These are phyloP conservation scores for Platysteira castanea DNA, from an alignment of 2,113 vertebrate species.

Conservation along the genomic window DNA sequence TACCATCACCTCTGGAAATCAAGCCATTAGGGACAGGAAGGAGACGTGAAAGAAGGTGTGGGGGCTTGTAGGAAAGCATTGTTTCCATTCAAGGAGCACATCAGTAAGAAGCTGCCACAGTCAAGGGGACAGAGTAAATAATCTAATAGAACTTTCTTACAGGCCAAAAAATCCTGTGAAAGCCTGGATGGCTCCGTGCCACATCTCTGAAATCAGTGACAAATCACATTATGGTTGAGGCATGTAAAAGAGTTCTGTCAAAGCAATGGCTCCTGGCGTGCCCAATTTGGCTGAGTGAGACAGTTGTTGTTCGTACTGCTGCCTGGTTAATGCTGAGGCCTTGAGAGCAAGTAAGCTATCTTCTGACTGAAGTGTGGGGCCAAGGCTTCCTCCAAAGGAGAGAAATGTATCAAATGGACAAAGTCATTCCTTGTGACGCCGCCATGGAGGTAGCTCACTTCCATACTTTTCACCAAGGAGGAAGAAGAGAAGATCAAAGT, in stretches of 20 bases:
- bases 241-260: neutral
- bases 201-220: conserved; percentile 8
- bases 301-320: neutral
- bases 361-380: neutral
- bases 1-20: neutral
- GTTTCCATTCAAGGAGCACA: neutral
- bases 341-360: neutral
- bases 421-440: neutral
- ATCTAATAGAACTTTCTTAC: neutral
- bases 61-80: neutral
- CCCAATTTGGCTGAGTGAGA: neutral
- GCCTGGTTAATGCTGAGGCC: neutral
- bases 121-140: neutral
- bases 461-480: neutral
- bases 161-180: neutral
- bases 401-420: neutral
- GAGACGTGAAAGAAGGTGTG: neutral
- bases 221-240: neutral
- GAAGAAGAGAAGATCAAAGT: neutral
- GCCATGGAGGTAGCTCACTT: neutral
- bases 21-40: neutral
- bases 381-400: neutral
- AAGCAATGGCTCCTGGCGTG: neutral
- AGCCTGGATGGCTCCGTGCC: neutral
- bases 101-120: neutral